Evolutionary conservation across 1,140 invertebrate genomes (phyloP).

Genomic region (Rhopalosiphum maidis): DNA sequence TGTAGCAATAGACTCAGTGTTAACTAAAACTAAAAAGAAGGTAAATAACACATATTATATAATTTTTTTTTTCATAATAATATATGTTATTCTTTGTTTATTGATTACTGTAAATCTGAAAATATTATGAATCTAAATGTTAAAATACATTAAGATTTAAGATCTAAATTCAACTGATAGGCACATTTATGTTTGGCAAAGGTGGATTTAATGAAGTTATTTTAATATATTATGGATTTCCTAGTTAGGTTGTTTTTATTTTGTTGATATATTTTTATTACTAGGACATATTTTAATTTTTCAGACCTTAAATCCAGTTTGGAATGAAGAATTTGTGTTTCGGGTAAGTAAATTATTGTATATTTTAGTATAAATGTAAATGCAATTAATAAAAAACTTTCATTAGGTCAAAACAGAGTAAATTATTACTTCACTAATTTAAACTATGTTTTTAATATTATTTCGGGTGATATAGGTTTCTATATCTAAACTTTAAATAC

Average conservation of each 20-base stretch:
- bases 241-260: not conserved
- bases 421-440: no score
- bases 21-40: slow-evolving; percentile 96
- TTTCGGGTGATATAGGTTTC: no score
- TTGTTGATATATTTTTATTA: not conserved
- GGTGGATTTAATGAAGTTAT: not conserved
- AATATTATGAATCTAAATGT: not conserved
- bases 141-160: slow-evolving; percentile 4
- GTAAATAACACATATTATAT: slow-evolving; percentile 64
- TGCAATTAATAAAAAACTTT: not conserved
- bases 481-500: no score
- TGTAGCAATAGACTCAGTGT: slow-evolving; percentile 86
- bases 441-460: no score
- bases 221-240: not conserved
- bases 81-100: not conserved
- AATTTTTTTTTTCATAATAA: slow-evolving; percentile 16
- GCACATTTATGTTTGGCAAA: not conserved
- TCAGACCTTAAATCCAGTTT: slow-evolving; percentile 91
- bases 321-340: slow-evolving; percentile 97
- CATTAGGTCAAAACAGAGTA: no score
- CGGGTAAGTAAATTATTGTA: slow-evolving; percentile 71
- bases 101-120: not conserved
- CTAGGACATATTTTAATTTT: slow-evolving; percentile 62
- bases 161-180: not conserved
- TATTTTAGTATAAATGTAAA: not conserved